Conservation (phyloP, 2,113 vertebrate genomes). For the Callipepla californica region DNA sequence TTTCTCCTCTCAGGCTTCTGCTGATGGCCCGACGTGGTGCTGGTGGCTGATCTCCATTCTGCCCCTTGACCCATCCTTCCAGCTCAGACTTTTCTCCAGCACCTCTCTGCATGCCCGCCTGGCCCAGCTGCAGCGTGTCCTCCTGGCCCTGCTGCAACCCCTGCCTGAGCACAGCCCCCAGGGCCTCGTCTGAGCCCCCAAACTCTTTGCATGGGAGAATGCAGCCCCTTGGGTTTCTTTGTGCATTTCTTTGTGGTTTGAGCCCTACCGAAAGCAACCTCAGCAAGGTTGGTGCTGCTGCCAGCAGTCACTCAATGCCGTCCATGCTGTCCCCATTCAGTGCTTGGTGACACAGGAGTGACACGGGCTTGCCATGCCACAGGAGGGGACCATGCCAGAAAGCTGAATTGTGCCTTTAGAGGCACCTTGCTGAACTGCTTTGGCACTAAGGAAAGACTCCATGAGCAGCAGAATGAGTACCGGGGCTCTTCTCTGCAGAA, state of each 20-base stretch:
- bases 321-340: not conserved
- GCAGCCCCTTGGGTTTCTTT: not conserved
- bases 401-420: not conserved
- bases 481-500: not conserved
- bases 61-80: conserved; percentile 83
- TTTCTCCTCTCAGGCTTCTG: conserved; percentile 67
- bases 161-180: not conserved
- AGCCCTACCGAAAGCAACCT: not conserved
- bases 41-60: conserved; percentile 87
- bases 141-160: conserved; percentile 80
- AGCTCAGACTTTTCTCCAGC: conserved; percentile 84
- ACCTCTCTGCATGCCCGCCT: conserved; percentile 84
- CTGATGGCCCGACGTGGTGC: conserved; percentile 84
- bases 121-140: conserved; percentile 82
- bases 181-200: not conserved
- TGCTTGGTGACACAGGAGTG: not conserved
- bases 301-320: not conserved
- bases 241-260: not conserved
- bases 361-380: fast-evolving
- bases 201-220: not conserved
- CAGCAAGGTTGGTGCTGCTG: not conserved
- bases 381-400: fast-evolving
- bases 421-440: not conserved
- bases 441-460: not conserved
- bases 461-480: not conserved